phyloP scores from a whole-genome alignment of 2,888 invertebrate species.

The Macrostomum cliftonense region DNA sequence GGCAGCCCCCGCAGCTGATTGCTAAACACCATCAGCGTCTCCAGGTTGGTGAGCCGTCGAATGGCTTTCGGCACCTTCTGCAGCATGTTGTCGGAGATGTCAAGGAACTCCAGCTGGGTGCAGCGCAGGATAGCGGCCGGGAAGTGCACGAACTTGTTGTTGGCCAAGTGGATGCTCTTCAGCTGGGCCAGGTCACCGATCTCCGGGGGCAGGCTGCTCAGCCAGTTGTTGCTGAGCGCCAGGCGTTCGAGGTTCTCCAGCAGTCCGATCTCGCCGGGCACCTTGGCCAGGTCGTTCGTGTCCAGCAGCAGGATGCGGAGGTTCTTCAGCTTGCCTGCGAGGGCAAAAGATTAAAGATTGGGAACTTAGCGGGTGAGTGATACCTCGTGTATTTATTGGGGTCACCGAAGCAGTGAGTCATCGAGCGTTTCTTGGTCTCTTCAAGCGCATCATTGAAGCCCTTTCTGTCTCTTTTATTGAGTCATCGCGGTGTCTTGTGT shows the following conservation, averaged over 20 bases:
- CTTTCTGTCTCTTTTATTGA: no score
- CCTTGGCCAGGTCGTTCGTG: slow-evolving; percentile 26
- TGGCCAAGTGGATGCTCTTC: slow-evolving; percentile 29
- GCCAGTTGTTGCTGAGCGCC: slow-evolving; percentile 30
- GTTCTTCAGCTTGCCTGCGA: slow-evolving; percentile 21
- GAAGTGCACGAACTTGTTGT: slow-evolving; percentile 33
- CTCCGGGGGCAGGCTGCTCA: slow-evolving; percentile 21
- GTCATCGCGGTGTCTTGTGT: no score
- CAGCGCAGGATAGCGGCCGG: slow-evolving; percentile 25
- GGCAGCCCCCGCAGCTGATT: slow-evolving; percentile 30
- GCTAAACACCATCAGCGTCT: slow-evolving; percentile 30
- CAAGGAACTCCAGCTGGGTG: slow-evolving; percentile 28
- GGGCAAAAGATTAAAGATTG: not conserved
- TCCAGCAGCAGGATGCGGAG: slow-evolving; percentile 29
- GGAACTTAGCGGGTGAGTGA: no score
- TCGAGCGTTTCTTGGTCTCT: no score
- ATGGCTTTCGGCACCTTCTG: slow-evolving; percentile 22
- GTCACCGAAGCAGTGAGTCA: no score
- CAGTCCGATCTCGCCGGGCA: slow-evolving; percentile 26
- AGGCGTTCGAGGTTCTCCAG: slow-evolving; percentile 28
- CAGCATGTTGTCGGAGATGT: slow-evolving; percentile 35
- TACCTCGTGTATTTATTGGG: no score
- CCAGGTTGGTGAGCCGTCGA: slow-evolving; percentile 25
- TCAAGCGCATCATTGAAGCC: no score
- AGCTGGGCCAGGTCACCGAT: slow-evolving; percentile 23